Percentiles rank a stretch among this genome's conserved stretches.
Evolutionary conservation across 2,888 invertebrate species (phyloP).

Genomic region (Tetanocera ferruginea): DNA sequence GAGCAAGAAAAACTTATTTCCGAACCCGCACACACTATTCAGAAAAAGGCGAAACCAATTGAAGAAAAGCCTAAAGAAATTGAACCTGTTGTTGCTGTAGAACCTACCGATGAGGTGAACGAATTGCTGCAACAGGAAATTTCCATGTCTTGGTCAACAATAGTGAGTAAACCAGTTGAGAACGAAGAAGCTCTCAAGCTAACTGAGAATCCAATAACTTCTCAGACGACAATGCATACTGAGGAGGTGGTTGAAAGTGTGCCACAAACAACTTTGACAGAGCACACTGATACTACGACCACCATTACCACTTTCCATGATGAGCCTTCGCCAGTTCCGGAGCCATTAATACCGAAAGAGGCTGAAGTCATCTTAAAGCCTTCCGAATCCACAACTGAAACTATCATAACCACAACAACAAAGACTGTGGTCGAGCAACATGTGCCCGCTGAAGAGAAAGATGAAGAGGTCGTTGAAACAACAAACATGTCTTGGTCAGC

Average conservation of each 20-base stretch:
- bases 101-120: background rate
- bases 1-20: background rate
- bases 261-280: background rate
- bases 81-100: background rate
- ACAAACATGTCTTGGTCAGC: slow-evolving; percentile 20
- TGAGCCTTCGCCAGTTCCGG: background rate
- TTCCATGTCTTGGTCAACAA: slow-evolving; percentile 9
- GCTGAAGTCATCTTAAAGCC: background rate
- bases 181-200: background rate
- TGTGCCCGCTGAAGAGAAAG: background rate
- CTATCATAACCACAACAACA: background rate
- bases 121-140: background rate
- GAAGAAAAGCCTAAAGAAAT: background rate
- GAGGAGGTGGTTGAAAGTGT: background rate
- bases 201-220: background rate
- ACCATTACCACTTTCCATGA: background rate
- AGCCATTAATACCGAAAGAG: background rate
- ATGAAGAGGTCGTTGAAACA: background rate
- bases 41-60: background rate
- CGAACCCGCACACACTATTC: background rate
- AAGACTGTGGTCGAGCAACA: background rate
- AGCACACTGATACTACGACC: background rate
- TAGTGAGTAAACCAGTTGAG: background rate
- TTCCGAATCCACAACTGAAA: background rate
- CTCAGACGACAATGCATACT: background rate